Percentiles rank a stretch among this genome's conserved stretches.
Conservation (phyloP, 2,113 vertebrate genomes). For the Bubo scandiacus region DNA sequence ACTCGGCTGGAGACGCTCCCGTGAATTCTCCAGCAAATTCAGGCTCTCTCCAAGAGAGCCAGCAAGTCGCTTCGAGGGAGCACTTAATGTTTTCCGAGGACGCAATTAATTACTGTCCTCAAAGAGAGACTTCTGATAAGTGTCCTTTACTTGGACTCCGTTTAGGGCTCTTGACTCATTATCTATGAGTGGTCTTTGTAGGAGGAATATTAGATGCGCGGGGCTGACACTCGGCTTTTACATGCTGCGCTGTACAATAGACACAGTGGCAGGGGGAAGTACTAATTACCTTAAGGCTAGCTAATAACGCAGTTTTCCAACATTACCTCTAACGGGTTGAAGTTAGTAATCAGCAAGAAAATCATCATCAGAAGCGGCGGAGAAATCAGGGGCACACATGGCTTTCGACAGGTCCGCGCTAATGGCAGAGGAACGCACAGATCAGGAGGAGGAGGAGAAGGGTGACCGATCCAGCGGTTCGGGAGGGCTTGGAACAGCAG, state of each 20-base stretch:
- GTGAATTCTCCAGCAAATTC: not conserved
- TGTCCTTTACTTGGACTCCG: constrained; percentile 6
- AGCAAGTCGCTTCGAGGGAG: not conserved
- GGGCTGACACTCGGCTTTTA: constrained; percentile 41
- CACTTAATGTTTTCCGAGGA: not conserved
- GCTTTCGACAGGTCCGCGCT: not conserved
- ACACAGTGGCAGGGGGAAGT: constrained; percentile 34
- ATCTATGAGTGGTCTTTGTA: constrained; percentile 19
- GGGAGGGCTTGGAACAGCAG: not conserved
- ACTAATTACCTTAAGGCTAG: constrained; percentile 49
- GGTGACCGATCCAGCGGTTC: not conserved
- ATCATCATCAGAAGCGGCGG: not conserved
- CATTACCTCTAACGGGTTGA: not conserved
- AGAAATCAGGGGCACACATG: not conserved
- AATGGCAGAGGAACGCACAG: not conserved
- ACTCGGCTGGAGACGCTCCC: constrained; percentile 9
- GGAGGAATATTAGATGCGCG: not conserved
- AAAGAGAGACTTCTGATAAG: constrained; percentile 21
- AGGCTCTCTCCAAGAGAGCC: not conserved
- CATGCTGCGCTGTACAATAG: not conserved
- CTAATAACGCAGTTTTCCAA: constrained; percentile 27
- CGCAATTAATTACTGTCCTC: constrained; percentile 40
- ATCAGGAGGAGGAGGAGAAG: not conserved
- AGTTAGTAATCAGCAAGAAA: constrained; percentile 36
- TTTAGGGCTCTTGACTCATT: constrained; percentile 58